Evolutionary conservation across 2,113 vertebrate genomes (phyloP).

Genomic region (Rhinolophus ferrumequinum): DNA sequence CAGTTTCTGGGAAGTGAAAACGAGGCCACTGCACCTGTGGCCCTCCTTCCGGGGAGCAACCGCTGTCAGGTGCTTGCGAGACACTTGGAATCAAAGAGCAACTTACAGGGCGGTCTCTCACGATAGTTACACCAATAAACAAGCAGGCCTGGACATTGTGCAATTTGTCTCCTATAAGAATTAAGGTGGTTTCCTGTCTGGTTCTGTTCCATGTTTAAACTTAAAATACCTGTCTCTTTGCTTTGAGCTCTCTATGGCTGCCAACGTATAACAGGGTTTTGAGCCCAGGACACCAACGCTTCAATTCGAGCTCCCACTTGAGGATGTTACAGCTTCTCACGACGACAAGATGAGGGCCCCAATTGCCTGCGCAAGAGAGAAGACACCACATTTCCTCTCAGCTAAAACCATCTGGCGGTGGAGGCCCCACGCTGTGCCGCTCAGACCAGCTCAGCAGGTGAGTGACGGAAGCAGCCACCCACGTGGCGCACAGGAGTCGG

Average conservation of each 20-base stretch:
- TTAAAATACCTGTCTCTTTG: conserved; percentile 88
- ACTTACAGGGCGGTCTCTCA: background rate
- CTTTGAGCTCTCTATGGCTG: conserved; percentile 86
- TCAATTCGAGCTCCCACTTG: conserved; percentile 93
- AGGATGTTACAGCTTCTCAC: conserved; percentile 90
- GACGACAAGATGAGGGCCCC: conserved; percentile 92
- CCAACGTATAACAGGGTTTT: conserved; percentile 92
- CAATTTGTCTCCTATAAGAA: background rate
- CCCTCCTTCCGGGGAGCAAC: rapidly evolving
- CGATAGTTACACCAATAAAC: background rate
- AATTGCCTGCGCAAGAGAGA: conserved; percentile 85
- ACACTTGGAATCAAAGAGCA: background rate
- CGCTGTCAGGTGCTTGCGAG: background rate
- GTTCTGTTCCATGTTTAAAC: rapidly evolving
- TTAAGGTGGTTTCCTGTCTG: background rate
- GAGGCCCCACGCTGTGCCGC: rapidly evolving
- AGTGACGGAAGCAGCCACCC: rapidly evolving
- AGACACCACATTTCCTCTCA: background rate
- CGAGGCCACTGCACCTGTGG: rapidly evolving
- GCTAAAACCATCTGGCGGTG: background rate
- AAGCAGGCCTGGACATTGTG: background rate
- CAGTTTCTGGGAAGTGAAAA: rapidly evolving
- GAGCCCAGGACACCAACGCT: conserved; percentile 93
- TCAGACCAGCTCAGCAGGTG: rapidly evolving
- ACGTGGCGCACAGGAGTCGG: rapidly evolving